Conservation (phyloP, 2,113 vertebrate genomes). For the Melanostigma gelatinosum region DNA sequence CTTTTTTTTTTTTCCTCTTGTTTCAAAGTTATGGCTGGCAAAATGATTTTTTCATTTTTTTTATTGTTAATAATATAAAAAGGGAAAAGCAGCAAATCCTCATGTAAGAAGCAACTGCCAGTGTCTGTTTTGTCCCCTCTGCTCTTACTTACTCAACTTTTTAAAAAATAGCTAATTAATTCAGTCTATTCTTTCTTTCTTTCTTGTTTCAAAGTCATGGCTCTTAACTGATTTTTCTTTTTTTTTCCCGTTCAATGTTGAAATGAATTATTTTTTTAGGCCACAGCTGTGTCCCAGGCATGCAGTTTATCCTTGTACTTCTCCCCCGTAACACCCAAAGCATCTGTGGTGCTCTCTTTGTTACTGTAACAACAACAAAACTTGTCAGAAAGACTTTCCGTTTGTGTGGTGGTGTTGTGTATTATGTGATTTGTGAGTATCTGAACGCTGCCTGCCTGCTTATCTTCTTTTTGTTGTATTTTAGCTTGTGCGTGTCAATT, state of each 20-base stretch:
- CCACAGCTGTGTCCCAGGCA: constrained; percentile 40
- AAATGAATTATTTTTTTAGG: not conserved
- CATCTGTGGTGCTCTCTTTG: constrained; percentile 37
- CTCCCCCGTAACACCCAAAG: constrained; percentile 18
- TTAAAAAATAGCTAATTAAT: constrained; percentile 21
- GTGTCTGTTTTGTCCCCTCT: constrained; percentile 47
- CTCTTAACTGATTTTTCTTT: not conserved
- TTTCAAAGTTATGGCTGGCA: not conserved
- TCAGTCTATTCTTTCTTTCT: not conserved
- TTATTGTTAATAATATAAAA: not conserved
- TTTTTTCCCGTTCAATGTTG: not conserved
- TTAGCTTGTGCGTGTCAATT: constrained; percentile 44
- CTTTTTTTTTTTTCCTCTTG: not conserved
- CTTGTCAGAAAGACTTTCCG: not conserved
- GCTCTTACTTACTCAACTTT: constrained; percentile 48
- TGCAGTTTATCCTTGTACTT: constrained; percentile 26
- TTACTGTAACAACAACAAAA: not conserved
- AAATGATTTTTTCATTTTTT: not conserved
- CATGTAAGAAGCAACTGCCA: not conserved
- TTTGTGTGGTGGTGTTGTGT: constrained; percentile 47
- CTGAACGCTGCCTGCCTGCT: constrained; percentile 46
- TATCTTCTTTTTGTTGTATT: constrained; percentile 30
- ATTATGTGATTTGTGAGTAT: constrained; percentile 35
- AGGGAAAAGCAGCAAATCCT: not conserved
- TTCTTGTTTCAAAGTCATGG: not conserved